Evolutionary conservation across 2,113 vertebrate species (phyloP).

Genomic region (Tor tambroides): DNA sequence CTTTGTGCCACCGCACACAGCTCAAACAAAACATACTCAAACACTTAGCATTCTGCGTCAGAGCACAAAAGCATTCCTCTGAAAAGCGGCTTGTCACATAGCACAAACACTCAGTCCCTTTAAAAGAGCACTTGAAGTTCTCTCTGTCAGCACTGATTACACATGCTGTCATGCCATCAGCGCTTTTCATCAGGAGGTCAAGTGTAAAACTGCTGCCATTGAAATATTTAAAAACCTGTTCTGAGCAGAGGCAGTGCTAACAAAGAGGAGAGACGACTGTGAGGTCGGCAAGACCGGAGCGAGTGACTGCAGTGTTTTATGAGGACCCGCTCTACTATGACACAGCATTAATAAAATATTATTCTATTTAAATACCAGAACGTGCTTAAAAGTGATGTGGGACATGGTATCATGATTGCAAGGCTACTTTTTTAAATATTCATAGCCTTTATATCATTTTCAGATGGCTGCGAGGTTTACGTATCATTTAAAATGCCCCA

Average conservation of each 20-base stretch:
- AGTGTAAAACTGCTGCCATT: conserved; percentile 49
- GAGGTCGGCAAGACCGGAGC: background rate
- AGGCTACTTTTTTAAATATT: conserved; percentile 7
- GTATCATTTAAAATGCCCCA: background rate
- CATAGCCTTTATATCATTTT: background rate
- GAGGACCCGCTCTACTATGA: background rate
- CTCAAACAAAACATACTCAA: conserved; percentile 13
- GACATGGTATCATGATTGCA: background rate
- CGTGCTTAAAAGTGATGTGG: background rate
- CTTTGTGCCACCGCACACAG: background rate
- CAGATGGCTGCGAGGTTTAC: conserved; percentile 9
- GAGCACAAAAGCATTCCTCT: conserved; percentile 9
- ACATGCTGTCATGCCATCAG: conserved; percentile 12
- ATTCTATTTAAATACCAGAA: background rate
- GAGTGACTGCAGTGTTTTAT: background rate
- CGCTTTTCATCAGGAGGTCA: conserved; percentile 60
- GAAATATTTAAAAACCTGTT: conserved; percentile 50
- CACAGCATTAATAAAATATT: conserved; percentile 8
- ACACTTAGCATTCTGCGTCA: conserved; percentile 17
- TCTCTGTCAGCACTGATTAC: conserved; percentile 41
- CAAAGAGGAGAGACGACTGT: conserved; percentile 8
- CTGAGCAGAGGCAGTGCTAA: conserved; percentile 46
- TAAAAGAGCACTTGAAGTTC: conserved; percentile 7
- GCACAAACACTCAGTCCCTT: conserved; percentile 14
- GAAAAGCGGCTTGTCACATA: conserved; percentile 31